Evolutionary conservation across 2,888 invertebrate species (phyloP), one percentile per base, ranked within the genome.

Genomic region (Drosophila meridionalis): DNA sequence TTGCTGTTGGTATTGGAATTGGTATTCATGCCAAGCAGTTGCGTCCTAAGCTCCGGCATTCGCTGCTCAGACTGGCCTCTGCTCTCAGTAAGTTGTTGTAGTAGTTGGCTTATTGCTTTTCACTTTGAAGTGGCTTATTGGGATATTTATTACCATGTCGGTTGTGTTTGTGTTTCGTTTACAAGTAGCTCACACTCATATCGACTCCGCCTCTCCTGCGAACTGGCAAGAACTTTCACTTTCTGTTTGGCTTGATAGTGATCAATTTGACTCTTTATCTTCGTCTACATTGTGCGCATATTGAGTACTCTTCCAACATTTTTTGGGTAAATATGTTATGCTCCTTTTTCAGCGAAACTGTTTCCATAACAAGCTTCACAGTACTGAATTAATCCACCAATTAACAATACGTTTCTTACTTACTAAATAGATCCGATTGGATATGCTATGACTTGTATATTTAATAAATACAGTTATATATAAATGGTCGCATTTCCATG

Each of bases 61-160:
- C 56, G 60, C 45, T 47, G 36, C n/a, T 42, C 53, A 42, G 12
- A 43, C 40, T 57, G 43, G 38, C 40, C 26, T 47, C 9, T 42
- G 34, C 40, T 40, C 32, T 67, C 60, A 59, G 69, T 70, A 69
- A 76, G 73, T 83, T 86, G 75, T 71, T 72, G 75, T 63, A 69
- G 78, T 80, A 12, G 82, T 80, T 80, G 67, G 84, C 77, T 90
- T 81, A 79, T 90, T 87, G 87, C 85, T 80, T 89, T 85, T 81
- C 81, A 82, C 87, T 83, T 83, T 91, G 86, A 90, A 90, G 90
- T 89, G 78, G 90, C 90, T 91, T 88, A 82, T 86, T 83, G 81
- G 82, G 82, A 88, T 90, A 89, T 89, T 91, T 89, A 89, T 89
- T 91, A 90, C 86, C 79, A 88, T 80, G 80, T 78, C 70, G 75